Evolutionary conservation across 2,888 invertebrate species (phyloP), one percentile per base, ranked within the genome.

Genomic region (Syrista parreyssii): DNA sequence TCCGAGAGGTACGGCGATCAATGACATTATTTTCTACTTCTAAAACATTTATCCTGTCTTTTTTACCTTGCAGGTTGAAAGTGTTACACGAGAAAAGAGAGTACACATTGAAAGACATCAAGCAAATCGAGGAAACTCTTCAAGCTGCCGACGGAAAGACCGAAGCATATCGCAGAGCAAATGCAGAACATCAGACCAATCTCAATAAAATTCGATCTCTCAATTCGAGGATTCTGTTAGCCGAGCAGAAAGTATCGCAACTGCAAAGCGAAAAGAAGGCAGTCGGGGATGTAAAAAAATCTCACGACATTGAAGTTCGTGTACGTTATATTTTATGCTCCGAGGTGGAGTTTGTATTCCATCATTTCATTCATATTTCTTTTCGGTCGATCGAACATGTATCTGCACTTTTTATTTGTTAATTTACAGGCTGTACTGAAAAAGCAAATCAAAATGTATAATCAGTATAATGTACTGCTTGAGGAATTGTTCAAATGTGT

Each of bases 21-120:
- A 55, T 55, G 55, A 23, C 23, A 35, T 76, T 74, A 68, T 76
- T 55, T 74, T 77, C 15, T 74, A 73, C 76, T 69, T 73, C 76
- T 81, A 55, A 76, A 40, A 36, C n/a, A 6, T n/a, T 89, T 0
- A 92, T 35, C 30, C 3, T 35, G 15, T 15, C 31, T n/a, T 74
- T 12, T 35, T 6, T 12, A 15, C 6, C 12, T 92, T 84, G 78
- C 92, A 84, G 92, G 90, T 35, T 91, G 89, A 75, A 89, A 87
- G n/a, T 9, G n/a, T 79, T 88, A 9, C 78, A 79, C 34, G 82
- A 80, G 68, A 79, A 82, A 1, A 85, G 79, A 75, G 36, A 36
- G 40, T 73, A 68, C 6, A 68, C 82, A 2, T 76, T 86, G 23
- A 84, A 85, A 9, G 85, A 92, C 76, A 87, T 92, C 71, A 86